Evolutionary conservation across 2,888 invertebrate genomes (phyloP), one percentile per base, ranked within the genome.

Genomic region (Scaptomyza flava): DNA sequence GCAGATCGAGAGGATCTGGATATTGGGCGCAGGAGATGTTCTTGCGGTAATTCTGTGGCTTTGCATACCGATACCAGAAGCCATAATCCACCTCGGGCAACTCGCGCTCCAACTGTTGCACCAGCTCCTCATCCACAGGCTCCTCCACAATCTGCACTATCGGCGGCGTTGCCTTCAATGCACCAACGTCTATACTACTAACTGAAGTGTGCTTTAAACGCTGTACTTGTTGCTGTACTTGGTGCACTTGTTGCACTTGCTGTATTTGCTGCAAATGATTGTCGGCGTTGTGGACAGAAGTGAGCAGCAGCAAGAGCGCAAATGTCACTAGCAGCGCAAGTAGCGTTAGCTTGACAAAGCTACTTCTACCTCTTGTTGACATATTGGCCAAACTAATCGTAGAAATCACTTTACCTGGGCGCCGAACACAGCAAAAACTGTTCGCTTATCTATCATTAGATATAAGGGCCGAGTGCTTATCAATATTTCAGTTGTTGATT

Each of bases 1-100:
- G 96, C 64, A 98, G 93, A 83, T 98, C 97, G 91, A 95, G 96
- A 67, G 97, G 94, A 70, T 95, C 95, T 0, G 98, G 98, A 91
- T 96, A 96, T 73, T 94, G 94, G 30, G 96, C 96, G 92, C 97
- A 97, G 63, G 93, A 93, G 0, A 0, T 33, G 5, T 60, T 67
- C 5, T n/a, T 20, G 6, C 38, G 48, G 33, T 83, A 88, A 0
- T 12, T 30, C 2, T 52, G 5, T 3, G 87, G 87, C 47, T 72
- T 74, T 8, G 88, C 88, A 27, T 59, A 38, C 2, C 53, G 58
- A 62, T 77, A 77, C 82, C 82, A 88, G 31, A 86, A 83, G 8
- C 41, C 63, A 23, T 83, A 83, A 43, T 83, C 78, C 34, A 88
- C 54, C 54, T 88, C 82, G 3, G 82, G 82, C 42, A 82, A 54